Evolutionary conservation across 2,113 vertebrate species (phyloP).

Genomic region (Xerus inauris): DNA sequence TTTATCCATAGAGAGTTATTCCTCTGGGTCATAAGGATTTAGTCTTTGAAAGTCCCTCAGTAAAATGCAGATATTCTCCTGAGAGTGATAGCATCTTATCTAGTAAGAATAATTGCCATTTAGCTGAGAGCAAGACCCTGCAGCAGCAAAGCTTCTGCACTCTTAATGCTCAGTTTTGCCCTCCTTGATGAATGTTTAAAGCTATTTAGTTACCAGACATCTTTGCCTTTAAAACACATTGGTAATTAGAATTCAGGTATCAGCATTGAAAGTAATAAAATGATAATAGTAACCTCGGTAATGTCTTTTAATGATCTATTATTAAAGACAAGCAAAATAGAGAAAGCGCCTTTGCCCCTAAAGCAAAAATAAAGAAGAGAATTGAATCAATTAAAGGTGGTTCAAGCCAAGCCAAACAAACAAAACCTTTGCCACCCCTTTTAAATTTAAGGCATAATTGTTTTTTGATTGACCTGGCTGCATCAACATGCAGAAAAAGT

Average conservation of each 20-base stretch:
- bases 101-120: constrained; percentile 16
- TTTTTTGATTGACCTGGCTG: neutral
- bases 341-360: neutral
- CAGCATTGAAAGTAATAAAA: neutral
- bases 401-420: constrained; percentile 5
- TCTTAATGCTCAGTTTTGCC: neutral
- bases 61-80: neutral
- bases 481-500: neutral
- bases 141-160: neutral
- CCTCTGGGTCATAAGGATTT: constrained; percentile 32
- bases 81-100: constrained; percentile 3
- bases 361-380: constrained; percentile 23
- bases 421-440: neutral
- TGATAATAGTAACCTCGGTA: neutral
- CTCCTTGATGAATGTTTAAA: neutral
- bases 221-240: constrained; percentile 28
- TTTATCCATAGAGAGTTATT: neutral
- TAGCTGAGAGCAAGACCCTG: neutral
- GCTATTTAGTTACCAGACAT: constrained; percentile 1
- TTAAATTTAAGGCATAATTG: neutral
- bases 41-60: neutral
- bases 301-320: neutral
- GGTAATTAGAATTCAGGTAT: constrained; percentile 23
- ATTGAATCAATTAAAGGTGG: neutral
- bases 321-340: constrained; percentile 19